These are phyloP conservation scores for Sinocyclocheilus maitianheensis DNA, from an alignment of 2,113 vertebrate genomes.

Conservation along the genomic window DNA sequence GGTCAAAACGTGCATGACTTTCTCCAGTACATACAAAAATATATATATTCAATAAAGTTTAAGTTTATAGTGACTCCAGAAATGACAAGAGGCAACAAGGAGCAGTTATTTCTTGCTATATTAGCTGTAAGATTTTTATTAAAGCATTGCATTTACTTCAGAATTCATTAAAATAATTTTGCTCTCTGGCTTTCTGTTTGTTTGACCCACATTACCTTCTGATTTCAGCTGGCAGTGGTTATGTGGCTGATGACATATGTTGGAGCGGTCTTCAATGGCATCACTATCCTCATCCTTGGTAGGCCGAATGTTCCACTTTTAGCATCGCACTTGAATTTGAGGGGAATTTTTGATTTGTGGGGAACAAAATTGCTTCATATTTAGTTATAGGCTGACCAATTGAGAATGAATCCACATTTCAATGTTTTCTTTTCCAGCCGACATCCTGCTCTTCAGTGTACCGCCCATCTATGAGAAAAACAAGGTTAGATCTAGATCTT, in stretches of 20 bases:
- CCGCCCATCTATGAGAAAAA: slow-evolving; percentile 89
- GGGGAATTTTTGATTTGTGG: background rate
- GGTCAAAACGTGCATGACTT: background rate
- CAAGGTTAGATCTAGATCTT: slow-evolving; percentile 77
- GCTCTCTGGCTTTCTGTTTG: background rate
- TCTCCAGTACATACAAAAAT: background rate
- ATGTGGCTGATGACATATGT: slow-evolving; percentile 94
- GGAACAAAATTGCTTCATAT: background rate
- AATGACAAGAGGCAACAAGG: background rate
- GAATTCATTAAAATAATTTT: background rate
- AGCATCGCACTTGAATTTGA: background rate
- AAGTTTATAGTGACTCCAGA: background rate
- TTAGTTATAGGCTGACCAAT: too few species aligned
- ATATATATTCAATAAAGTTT: background rate
- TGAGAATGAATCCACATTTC: background rate
- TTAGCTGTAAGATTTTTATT: background rate
- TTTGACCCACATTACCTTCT: background rate
- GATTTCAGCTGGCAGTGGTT: slow-evolving; percentile 83
- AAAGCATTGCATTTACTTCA: background rate
- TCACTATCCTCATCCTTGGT: slow-evolving; percentile 92
- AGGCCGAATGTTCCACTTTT: slow-evolving; percentile 61
- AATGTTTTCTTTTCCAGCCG: slow-evolving; percentile 64
- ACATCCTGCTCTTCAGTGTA: slow-evolving; percentile 84
- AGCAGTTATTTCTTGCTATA: background rate
- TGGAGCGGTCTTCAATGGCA: slow-evolving; percentile 89